A percentile compares a stretch with the other conserved stretches of the same genome.
Evolutionary conservation across 2,113 vertebrate genomes (phyloP).

Genomic region (Pungitius pungitius): DNA sequence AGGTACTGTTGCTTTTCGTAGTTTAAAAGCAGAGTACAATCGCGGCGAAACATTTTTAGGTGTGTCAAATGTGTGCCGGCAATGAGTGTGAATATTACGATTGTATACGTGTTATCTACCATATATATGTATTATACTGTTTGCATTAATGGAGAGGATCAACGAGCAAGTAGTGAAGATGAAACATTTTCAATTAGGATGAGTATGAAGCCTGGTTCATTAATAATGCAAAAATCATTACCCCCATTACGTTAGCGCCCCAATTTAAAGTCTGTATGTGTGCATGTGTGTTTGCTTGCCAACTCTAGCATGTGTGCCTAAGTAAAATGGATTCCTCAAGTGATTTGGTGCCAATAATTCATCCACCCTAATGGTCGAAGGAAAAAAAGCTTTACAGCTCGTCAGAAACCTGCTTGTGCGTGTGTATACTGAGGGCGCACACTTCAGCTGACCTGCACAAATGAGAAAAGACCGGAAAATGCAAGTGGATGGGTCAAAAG

Average conservation of each 20-base stretch:
- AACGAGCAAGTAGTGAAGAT: conserved; percentile 66
- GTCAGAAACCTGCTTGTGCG: conserved; percentile 17
- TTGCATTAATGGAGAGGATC: conserved; percentile 34
- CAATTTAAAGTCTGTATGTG: conserved; percentile 59
- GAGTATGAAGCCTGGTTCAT: conserved; percentile 64
- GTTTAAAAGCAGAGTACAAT: too few relatives aligned
- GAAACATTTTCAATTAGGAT: conserved; percentile 76
- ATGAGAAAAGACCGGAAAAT: conserved; percentile 1
- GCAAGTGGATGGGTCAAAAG: conserved; percentile 2
- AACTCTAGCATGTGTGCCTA: conserved; percentile 11
- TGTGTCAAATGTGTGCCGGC: background rate
- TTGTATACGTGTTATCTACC: conserved; percentile 11
- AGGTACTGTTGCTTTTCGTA: background rate
- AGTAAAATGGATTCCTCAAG: conserved; percentile 53
- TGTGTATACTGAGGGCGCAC: conserved; percentile 7
- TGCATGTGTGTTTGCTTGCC: conserved; percentile 42
- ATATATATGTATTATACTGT: conserved; percentile 26
- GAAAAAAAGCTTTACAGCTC: conserved; percentile 20
- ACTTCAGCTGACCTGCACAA: conserved; percentile 23
- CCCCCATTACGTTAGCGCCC: conserved; percentile 68
- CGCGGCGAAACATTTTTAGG: background rate
- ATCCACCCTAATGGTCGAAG: conserved; percentile 35
- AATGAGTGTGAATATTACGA: background rate
- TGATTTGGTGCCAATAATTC: conserved; percentile 50
- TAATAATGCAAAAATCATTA: conserved; percentile 79